Evolutionary conservation across 1,140 invertebrate species (phyloP).

Genomic region (Araneus ventricosus): DNA sequence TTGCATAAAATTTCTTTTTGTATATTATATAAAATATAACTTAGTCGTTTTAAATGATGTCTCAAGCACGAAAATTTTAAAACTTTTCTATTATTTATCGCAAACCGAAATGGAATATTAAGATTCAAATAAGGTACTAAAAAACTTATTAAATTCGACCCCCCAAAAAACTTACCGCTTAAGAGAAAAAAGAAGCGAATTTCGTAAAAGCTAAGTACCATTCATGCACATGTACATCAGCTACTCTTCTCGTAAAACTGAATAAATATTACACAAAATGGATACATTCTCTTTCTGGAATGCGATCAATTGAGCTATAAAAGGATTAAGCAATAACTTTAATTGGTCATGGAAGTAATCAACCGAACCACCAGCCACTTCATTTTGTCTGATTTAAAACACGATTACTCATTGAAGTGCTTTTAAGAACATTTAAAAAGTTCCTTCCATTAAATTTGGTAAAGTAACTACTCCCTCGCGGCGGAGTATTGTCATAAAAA

Average conservation of each 20-base stretch:
- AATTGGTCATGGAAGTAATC: constrained; percentile 45
- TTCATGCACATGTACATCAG: too few relatives aligned
- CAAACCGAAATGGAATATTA: too few relatives aligned
- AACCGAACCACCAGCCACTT: constrained; percentile 14
- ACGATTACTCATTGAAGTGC: constrained; percentile 48
- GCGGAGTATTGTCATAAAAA: constrained; percentile 51
- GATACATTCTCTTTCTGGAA: not conserved
- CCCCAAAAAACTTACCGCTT: too few relatives aligned
- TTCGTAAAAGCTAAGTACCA: too few relatives aligned
- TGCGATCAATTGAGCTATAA: constrained; percentile 1
- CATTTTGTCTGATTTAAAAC: constrained; percentile 38
- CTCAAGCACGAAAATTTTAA: too few relatives aligned
- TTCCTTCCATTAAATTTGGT: constrained; percentile 35
- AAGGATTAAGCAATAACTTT: constrained; percentile 52
- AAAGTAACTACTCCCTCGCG: constrained; percentile 19
- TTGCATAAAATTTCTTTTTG: too few relatives aligned
- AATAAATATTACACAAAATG: not conserved
- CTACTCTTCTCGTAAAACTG: not conserved
- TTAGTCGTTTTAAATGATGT: too few relatives aligned
- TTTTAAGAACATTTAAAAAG: constrained; percentile 47
- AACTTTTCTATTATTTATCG: too few relatives aligned
- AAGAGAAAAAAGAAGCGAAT: too few relatives aligned
- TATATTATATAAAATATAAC: too few relatives aligned
- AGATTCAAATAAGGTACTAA: too few relatives aligned
- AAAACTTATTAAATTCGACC: too few relatives aligned